These are phyloP conservation scores for Archaeoteleia sp. DNA, from an alignment of 2,888 invertebrate genomes.

Conservation along the genomic window DNA sequence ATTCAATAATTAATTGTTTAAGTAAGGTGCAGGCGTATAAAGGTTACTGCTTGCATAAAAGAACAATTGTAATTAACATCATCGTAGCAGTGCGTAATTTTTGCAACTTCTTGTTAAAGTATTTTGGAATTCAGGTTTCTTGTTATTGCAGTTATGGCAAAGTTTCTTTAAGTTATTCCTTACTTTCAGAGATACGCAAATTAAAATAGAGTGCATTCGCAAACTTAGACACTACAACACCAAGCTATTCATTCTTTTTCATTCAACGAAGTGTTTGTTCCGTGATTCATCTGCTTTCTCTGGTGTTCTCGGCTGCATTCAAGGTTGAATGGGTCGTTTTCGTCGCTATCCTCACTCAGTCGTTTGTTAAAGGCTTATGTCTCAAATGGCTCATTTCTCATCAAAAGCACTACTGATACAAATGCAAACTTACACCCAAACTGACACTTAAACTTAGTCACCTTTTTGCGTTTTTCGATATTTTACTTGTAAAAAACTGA, in stretches of 20 bases:
- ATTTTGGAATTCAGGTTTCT: constrained; percentile 10
- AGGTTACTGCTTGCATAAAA: too few relatives aligned
- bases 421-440: constrained; percentile 14
- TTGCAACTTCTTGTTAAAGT: constrained; percentile 1
- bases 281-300: constrained; percentile 24
- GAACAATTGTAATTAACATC: too few relatives aligned
- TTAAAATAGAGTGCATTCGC: constrained; percentile 22
- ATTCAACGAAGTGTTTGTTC: constrained; percentile 23
- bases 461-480: too few relatives aligned
- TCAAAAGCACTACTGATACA: constrained; percentile 20
- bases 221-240: constrained; percentile 17
- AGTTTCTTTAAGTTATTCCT: constrained; percentile 7
- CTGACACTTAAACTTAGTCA: too few relatives aligned
- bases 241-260: constrained; percentile 31
- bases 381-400: constrained; percentile 29
- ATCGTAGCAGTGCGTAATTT: neutral
- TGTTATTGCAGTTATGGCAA: constrained; percentile 2
- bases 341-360: constrained; percentile 14
- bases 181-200: constrained; percentile 9
- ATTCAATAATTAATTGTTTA: too few relatives aligned
- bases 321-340: constrained; percentile 33
- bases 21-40: too few relatives aligned
- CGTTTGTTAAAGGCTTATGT: constrained; percentile 29
- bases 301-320: constrained; percentile 19
- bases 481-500: too few relatives aligned